phyloP scores from a whole-genome alignment of 2,113 vertebrate species.

The Chauna torquata region DNA sequence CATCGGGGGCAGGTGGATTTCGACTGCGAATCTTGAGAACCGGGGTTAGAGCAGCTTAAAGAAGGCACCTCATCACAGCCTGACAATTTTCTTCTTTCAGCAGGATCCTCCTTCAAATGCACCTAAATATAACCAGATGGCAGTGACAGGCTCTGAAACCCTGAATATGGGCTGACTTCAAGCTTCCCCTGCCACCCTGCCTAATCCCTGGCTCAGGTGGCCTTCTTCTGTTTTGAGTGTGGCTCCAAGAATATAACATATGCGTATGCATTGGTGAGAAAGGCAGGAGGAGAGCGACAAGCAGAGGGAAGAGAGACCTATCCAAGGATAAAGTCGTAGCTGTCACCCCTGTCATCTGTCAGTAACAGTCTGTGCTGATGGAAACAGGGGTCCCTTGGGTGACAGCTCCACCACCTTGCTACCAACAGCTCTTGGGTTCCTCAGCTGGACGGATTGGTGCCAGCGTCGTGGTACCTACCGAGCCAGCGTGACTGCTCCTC shows the following conservation, averaged over 20 bases:
- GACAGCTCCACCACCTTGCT: not conserved
- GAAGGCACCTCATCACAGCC: not conserved
- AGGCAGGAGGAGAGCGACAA: not conserved
- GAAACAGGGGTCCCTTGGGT: not conserved
- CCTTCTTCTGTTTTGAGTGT: not conserved
- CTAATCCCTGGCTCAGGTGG: not conserved
- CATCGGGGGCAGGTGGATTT: not conserved
- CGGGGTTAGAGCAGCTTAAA: not conserved
- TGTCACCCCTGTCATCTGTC: not conserved
- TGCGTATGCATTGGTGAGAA: not conserved
- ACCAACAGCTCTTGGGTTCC: not conserved
- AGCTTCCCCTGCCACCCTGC: not conserved
- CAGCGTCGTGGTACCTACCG: not conserved
- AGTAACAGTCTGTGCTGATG: not conserved
- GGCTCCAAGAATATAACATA: not conserved
- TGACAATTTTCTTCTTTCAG: not conserved
- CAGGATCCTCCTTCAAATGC: not conserved
- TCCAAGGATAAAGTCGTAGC: not conserved
- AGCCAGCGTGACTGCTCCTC: not conserved
- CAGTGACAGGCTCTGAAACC: not conserved
- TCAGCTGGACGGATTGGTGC: not conserved
- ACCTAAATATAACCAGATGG: not conserved
- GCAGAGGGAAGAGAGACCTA: not conserved
- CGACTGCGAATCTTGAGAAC: not conserved
- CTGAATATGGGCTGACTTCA: not conserved